Evolutionary conservation across 1,140 invertebrate species (phyloP).

Genomic region (Aphaenogaster floridana): DNA sequence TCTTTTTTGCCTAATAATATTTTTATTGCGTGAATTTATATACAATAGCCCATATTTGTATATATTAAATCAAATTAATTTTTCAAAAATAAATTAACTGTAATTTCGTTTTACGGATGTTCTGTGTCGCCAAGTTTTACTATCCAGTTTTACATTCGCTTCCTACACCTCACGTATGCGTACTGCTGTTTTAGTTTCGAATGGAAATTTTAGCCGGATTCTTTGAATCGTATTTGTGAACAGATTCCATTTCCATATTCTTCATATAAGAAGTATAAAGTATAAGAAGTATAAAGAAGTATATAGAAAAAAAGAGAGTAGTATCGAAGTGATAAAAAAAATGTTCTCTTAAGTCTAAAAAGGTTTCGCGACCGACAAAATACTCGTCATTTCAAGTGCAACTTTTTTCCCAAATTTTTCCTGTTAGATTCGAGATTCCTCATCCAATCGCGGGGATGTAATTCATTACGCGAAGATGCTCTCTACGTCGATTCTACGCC

Average conservation of each 20-base stretch:
- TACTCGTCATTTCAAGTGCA: not conserved
- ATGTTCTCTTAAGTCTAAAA: not conserved
- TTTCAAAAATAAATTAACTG: not conserved
- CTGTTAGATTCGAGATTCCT: not conserved
- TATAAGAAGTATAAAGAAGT: not conserved
- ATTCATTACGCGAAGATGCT: not conserved
- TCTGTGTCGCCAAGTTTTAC: not conserved
- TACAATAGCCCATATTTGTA: too few relatives aligned
- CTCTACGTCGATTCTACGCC: conserved; percentile 44
- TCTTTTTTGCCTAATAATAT: too few relatives aligned
- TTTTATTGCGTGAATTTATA: too few relatives aligned
- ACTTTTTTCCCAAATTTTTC: not conserved
- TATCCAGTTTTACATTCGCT: not conserved
- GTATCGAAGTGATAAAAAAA: not conserved
- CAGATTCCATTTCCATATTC: not conserved
- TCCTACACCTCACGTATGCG: not conserved
- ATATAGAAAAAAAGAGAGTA: not conserved
- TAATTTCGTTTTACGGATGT: not conserved
- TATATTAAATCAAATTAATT: too few relatives aligned
- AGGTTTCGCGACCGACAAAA: not conserved
- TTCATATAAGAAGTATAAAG: not conserved
- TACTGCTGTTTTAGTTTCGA: not conserved
- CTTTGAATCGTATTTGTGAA: not conserved
- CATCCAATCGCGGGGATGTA: not conserved
- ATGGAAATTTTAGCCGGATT: not conserved